Evolutionary conservation across 2,113 vertebrate genomes (phyloP).

Genomic region (Sialia sialis): DNA sequence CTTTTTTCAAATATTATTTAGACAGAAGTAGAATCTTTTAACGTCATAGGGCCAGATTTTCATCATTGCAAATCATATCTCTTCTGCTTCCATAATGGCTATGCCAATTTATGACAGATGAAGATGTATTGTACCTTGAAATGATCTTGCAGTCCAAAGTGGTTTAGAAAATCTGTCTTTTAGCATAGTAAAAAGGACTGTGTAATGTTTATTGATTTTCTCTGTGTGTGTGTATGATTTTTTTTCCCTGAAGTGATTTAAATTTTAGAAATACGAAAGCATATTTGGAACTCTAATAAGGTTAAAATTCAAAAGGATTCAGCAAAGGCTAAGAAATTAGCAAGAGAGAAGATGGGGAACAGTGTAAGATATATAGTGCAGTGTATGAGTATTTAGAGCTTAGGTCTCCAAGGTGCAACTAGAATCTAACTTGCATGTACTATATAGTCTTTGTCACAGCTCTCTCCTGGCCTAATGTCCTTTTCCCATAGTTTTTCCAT

Average conservation of each 20-base stretch:
- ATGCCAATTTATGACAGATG: neutral
- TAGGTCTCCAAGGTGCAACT: neutral
- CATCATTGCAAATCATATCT: neutral
- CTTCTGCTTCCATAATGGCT: neutral
- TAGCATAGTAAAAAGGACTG: neutral
- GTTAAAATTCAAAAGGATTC: neutral
- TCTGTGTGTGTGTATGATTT: neutral
- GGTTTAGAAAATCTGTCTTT: neutral
- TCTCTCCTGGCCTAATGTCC: neutral
- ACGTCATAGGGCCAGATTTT: neutral
- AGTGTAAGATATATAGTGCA: neutral
- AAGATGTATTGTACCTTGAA: slow-evolving; percentile 8
- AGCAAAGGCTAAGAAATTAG: neutral
- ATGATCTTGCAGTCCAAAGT: neutral
- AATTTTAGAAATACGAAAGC: neutral
- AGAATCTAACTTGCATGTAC: neutral
- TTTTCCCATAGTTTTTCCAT: neutral
- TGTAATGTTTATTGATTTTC: neutral
- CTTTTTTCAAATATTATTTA: neutral
- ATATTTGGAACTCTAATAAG: neutral
- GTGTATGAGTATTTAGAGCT: neutral
- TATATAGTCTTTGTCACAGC: neutral
- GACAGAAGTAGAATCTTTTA: neutral
- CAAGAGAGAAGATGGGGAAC: neutral
- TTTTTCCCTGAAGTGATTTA: neutral